Base-by-base conservation (phyloP, 2,888 invertebrate species). In the Meghimatium bilineatum region DNA sequence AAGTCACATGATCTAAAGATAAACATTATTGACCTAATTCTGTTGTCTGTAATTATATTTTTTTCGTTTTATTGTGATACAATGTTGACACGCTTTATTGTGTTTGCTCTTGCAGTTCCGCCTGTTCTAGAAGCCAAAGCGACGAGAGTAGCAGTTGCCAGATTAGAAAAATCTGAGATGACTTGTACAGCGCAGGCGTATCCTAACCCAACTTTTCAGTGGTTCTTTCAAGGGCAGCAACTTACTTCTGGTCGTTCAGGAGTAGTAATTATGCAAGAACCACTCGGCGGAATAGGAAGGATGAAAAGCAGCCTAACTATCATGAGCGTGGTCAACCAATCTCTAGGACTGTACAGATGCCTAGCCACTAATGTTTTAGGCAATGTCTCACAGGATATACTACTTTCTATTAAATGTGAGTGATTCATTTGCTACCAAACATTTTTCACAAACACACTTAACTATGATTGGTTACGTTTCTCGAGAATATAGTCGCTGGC, bases 281-380 rank as follows among this genome's bases (percentile, higher is more conserved):
- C 71, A 32, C 79, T 82, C 1, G 80, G 76, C 23, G 81, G 78
- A 29, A 34, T 81, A 1, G 82, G 82, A 6, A 80, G 74, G 34
- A 63, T 77, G 32, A 34, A 60, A 38, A 88, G 88, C 74, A 69
- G 52, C 8, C 82, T 89, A 66, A 76, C 77, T 10, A 75, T 89
- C 14, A 44, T 56, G 17, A 82, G 84, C n/a, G 85, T 88, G 1
- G 67, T 76, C 23, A 76, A 83, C 23, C 66, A 74, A 3, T 90
- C 90, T 80, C 88, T 88, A 49, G 90, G 90, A 29, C 82, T 86
- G n/a, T 91, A 90, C 80, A 69, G 69, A 17, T 91, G 91, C 86
- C 82, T 87, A 38, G 89, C 87, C 10, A 81, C 82, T 52, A 91
- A 91, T 78, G 77, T 83, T 29, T 85, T 89, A 36, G 90, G 90